A percentile compares a stretch with the other conserved stretches of the same genome.
Conservation (phyloP, 2,888 invertebrate genomes). For the Cotesia congregata region DNA sequence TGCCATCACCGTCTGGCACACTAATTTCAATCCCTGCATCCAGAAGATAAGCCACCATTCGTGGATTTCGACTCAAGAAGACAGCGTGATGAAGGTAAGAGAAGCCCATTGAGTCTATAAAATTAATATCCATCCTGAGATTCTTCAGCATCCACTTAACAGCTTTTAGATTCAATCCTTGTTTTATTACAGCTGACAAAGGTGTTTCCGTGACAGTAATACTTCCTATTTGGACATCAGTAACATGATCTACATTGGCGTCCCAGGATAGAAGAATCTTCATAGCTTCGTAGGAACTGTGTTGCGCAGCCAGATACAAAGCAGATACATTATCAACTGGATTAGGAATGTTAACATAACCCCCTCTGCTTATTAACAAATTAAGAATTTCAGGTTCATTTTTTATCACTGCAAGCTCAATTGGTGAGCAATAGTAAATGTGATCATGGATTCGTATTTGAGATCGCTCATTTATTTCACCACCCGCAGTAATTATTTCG, state of each 20-base stretch:
- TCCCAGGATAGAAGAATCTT: neutral
- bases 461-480: neutral
- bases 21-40: neutral
- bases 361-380: neutral
- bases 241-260: neutral
- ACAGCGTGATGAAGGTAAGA: neutral
- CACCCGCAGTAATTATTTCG: neutral
- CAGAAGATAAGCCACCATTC: neutral
- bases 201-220: neutral
- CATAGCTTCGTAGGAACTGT: neutral
- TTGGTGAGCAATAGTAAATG: neutral
- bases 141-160: neutral
- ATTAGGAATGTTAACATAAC: neutral
- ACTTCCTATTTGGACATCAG: neutral
- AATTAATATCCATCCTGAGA: neutral
- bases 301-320: neutral
- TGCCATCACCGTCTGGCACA: neutral
- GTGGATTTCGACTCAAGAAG: neutral
- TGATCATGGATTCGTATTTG: neutral
- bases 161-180: neutral
- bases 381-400: neutral
- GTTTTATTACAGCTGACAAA: neutral
- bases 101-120: neutral
- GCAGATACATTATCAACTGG: neutral
- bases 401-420: neutral